Conservation (phyloP, 2,888 invertebrate genomes). For the Schizaphis graminum region DNA sequence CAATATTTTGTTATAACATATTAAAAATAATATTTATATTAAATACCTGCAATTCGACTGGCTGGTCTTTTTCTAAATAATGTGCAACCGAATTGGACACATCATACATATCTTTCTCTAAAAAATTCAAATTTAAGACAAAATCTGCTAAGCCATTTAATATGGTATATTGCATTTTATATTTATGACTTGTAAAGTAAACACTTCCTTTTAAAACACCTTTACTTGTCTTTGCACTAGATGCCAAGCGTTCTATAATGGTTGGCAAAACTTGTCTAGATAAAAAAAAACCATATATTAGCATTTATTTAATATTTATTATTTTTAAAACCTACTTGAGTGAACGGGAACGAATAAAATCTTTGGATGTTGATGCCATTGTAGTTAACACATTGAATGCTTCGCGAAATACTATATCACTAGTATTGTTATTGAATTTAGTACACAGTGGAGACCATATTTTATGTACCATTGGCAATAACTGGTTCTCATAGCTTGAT, state of each 20-base stretch:
- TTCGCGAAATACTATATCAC: slow-evolving; percentile 73
- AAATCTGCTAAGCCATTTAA: slow-evolving; percentile 68
- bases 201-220: slow-evolving; percentile 68
- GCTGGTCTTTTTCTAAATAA: slow-evolving; percentile 77
- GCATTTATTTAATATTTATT: not conserved
- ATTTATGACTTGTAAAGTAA: slow-evolving; percentile 69
- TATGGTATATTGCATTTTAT: slow-evolving; percentile 69
- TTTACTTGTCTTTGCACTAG: slow-evolving; percentile 67
- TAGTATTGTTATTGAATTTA: slow-evolving; percentile 75
- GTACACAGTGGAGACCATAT: slow-evolving; percentile 81
- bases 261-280: slow-evolving; percentile 69
- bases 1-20: not conserved
- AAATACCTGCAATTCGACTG: slow-evolving; percentile 75
- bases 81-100: slow-evolving; percentile 72
- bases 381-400: slow-evolving; percentile 77
- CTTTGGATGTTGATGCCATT: slow-evolving; percentile 77
- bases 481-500: slow-evolving; percentile 74
- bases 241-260: slow-evolving; percentile 67
- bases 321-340: slow-evolving; percentile 75
- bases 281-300: slow-evolving; percentile 7
- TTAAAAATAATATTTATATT: not conserved
- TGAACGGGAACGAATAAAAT: slow-evolving; percentile 80
- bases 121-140: slow-evolving; percentile 68
- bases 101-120: slow-evolving; percentile 68
- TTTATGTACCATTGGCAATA: slow-evolving; percentile 82